Percentiles rank a stretch among this genome's conserved stretches.
Conservation (phyloP, 2,797 vertebrate genomes). For the Trachurus trachurus region DNA sequence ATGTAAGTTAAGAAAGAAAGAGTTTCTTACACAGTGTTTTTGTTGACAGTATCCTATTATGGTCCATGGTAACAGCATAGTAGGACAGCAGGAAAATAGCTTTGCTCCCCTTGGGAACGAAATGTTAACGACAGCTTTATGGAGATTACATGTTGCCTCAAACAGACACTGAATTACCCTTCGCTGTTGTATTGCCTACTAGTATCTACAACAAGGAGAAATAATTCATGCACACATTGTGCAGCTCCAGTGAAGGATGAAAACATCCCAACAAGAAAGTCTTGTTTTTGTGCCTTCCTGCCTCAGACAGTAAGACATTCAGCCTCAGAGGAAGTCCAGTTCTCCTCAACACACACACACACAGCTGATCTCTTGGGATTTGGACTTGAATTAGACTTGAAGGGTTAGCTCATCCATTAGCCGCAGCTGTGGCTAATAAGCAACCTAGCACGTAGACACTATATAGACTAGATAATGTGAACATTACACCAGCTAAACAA, state of each 20-base stretch:
- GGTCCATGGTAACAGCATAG: background rate
- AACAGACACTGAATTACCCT: conserved; percentile 11
- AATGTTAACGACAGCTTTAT: conserved; percentile 10
- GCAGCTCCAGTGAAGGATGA: conserved; percentile 10
- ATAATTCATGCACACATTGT: conserved; percentile 15
- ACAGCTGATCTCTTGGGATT: conserved; percentile 16
- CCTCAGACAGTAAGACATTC: conserved; percentile 17
- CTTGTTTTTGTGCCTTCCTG: conserved; percentile 23
- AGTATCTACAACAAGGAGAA: conserved; percentile 16
- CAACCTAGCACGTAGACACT: background rate
- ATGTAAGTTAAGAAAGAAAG: background rate
- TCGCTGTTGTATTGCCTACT: background rate
- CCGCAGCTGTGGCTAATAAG: background rate
- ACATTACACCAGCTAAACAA: background rate
- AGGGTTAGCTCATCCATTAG: background rate
- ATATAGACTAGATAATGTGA: background rate
- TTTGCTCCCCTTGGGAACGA: background rate
- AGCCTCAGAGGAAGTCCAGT: conserved; percentile 33
- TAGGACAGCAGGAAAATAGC: background rate
- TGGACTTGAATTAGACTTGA: background rate
- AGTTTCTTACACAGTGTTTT: background rate
- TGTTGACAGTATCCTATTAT: background rate
- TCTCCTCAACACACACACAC: conserved; percentile 13
- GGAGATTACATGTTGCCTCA: conserved; percentile 8
- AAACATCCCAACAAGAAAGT: conserved; percentile 38